These are phyloP conservation scores for Erynnis tages DNA, from an alignment of 2,888 invertebrate species.

Conservation along the genomic window DNA sequence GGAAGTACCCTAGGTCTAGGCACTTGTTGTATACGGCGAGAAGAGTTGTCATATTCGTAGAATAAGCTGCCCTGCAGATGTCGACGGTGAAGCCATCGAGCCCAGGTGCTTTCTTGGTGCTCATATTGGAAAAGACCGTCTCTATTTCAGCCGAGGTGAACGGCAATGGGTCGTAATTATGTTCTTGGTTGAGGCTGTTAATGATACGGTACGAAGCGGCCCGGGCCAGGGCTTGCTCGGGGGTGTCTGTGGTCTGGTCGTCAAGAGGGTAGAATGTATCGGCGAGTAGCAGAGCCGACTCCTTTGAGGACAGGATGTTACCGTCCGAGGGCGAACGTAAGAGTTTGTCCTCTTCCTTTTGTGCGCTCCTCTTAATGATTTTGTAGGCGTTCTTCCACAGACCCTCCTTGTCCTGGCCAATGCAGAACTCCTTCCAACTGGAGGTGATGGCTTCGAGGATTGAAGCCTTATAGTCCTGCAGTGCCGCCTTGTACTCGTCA, in stretches of 20 bases:
- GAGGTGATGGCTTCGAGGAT: too few species aligned
- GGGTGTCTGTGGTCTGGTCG: neutral
- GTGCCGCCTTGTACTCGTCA: too few species aligned
- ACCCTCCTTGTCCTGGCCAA: slow-evolving; percentile 16
- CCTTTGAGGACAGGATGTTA: neutral
- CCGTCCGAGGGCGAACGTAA: neutral
- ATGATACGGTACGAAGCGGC: neutral
- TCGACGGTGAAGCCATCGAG: slow-evolving; percentile 28
- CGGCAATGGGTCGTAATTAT: neutral
- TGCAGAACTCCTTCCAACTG: slow-evolving; percentile 29
- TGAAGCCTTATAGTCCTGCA: too few species aligned
- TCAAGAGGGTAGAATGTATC: slow-evolving; percentile 29
- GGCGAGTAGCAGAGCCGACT: slow-evolving; percentile 23
- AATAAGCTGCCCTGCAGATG: slow-evolving; percentile 12
- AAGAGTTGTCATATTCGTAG: neutral
- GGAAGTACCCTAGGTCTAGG: slow-evolving; percentile 22
- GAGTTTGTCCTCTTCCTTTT: slow-evolving; percentile 10
- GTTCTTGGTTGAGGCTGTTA: neutral
- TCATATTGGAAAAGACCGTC: slow-evolving; percentile 6
- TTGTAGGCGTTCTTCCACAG: slow-evolving; percentile 29
- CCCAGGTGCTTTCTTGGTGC: slow-evolving; percentile 29
- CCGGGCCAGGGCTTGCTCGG: neutral
- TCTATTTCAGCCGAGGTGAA: slow-evolving; percentile 6
- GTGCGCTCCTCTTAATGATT: slow-evolving; percentile 14
- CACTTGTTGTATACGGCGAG: slow-evolving; percentile 28